A percentile compares a stretch with the other conserved stretches of the same genome.
Conservation (phyloP, 2,888 invertebrate genomes). For the Neoascia interrupta region DNA sequence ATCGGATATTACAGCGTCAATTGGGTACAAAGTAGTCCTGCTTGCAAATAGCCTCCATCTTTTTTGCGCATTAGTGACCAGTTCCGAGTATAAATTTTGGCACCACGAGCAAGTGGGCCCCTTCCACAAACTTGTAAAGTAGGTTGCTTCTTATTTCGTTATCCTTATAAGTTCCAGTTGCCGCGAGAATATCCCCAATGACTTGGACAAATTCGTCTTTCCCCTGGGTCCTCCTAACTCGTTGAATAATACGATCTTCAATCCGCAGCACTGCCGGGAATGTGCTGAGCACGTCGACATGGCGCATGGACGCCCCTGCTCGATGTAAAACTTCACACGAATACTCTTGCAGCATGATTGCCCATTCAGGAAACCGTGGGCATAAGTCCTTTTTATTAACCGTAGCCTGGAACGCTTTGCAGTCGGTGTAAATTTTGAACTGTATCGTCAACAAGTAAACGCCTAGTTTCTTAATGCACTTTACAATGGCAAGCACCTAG, state of each 20-base stretch:
- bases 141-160: conserved; percentile 39
- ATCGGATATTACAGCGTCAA: conserved; percentile 30
- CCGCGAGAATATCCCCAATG: conserved; percentile 38
- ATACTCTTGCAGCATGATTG: conserved; percentile 70
- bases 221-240: conserved; percentile 46
- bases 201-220: conserved; percentile 42
- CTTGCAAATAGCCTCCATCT: conserved; percentile 1
- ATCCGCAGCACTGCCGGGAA: too few species aligned
- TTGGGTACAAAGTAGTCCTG: conserved; percentile 55
- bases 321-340: conserved; percentile 66
- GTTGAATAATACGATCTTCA: too few species aligned
- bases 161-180: conserved; percentile 14
- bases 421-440: conserved; percentile 64
- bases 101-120: conserved; percentile 35
- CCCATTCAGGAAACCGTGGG: conserved; percentile 54
- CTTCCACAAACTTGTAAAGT: conserved; percentile 29
- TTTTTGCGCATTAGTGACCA: too few species aligned
- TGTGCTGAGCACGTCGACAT: conserved; percentile 63
- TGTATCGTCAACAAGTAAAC: conserved; percentile 66
- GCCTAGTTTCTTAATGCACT: conserved; percentile 70
- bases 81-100: conserved; percentile 44
- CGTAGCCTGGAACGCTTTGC: conserved; percentile 62
- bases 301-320: conserved; percentile 43
- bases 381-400: conserved; percentile 62
- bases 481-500: conserved; percentile 58